These are phyloP conservation scores for Brachyptera risi DNA, from an alignment of 2,888 invertebrate genomes.

Conservation along the genomic window DNA sequence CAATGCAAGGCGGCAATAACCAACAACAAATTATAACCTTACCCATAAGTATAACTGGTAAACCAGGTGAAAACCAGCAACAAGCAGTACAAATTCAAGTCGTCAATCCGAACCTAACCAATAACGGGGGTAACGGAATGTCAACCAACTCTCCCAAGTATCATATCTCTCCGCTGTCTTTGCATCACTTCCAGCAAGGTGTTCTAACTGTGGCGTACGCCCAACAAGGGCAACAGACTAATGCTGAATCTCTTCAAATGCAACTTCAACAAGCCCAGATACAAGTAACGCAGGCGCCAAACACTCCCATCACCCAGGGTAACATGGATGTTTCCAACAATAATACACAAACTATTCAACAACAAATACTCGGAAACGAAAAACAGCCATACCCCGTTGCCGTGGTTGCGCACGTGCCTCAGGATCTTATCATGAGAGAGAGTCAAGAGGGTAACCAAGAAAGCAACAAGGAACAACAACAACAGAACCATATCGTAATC, in stretches of 20 bases:
- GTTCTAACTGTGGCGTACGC: conserved; percentile 73
- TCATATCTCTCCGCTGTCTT: conserved; percentile 67
- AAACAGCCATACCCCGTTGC: conserved; percentile 38
- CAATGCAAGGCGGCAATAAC: conserved; percentile 34
- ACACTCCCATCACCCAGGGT: conserved; percentile 25
- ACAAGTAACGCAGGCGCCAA: conserved; percentile 19
- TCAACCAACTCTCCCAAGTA: conserved; percentile 57
- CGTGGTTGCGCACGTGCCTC: conserved; percentile 38
- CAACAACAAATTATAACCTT: conserved; percentile 59
- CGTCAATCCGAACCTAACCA: conserved; percentile 53
- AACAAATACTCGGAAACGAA: conserved; percentile 20
- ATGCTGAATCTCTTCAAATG: conserved; percentile 43
- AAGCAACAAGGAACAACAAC: conserved; percentile 35
- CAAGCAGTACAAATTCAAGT: conserved; percentile 76
- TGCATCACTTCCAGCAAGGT: conserved; percentile 70
- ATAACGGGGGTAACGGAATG: conserved; percentile 14
- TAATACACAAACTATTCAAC: conserved; percentile 24
- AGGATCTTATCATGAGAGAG: conserved; percentile 35
- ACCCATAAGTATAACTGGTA: conserved; percentile 70
- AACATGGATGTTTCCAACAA: conserved; percentile 30
- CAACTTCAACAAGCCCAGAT: conserved; percentile 27
- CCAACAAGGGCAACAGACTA: conserved; percentile 52
- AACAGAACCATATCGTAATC: conserved; percentile 19
- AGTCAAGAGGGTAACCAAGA: conserved; percentile 44
- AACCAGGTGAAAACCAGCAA: conserved; percentile 61